Conservation (phyloP, 2,797 vertebrate genomes). For the Danionella dracula region DNA sequence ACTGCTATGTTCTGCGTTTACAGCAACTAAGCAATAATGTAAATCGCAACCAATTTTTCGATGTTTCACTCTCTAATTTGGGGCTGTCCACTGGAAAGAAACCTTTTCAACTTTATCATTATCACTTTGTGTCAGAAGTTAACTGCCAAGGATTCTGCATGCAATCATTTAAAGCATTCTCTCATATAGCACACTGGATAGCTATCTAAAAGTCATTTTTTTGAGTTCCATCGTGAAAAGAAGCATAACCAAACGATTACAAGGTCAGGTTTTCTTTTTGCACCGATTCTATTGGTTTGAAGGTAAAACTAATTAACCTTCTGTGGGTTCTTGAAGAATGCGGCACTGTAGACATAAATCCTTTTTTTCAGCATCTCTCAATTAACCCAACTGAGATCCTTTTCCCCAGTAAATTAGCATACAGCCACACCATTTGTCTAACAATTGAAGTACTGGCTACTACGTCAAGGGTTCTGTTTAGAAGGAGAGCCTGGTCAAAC, state of each 20-base stretch:
- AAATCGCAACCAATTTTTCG: not conserved
- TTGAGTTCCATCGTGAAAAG: not conserved
- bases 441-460: slow-evolving; percentile 61
- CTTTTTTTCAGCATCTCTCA: slow-evolving; percentile 59
- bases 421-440: slow-evolving; percentile 65
- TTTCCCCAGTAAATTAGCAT: slow-evolving; percentile 71
- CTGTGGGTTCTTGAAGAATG: slow-evolving; percentile 64
- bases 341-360: slow-evolving; percentile 7
- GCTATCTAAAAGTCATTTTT: not conserved
- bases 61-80: not conserved
- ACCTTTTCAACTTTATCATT: not conserved
- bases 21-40: slow-evolving; percentile 1
- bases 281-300: slow-evolving; percentile 1
- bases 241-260: not conserved
- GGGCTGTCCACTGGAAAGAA: not conserved
- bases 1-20: not conserved
- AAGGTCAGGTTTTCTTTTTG: not conserved
- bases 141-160: not conserved
- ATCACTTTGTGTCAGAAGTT: not conserved
- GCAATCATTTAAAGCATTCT: not conserved
- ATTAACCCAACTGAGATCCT: slow-evolving; percentile 68
- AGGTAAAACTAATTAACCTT: slow-evolving; percentile 16
- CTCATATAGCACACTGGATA: not conserved
- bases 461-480: slow-evolving; percentile 66
- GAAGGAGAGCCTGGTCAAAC: slow-evolving; percentile 55